Evolutionary conservation across 2,113 vertebrate genomes (phyloP), one percentile per base, ranked within the genome.

Genomic region (Hemichromis elongatus): DNA sequence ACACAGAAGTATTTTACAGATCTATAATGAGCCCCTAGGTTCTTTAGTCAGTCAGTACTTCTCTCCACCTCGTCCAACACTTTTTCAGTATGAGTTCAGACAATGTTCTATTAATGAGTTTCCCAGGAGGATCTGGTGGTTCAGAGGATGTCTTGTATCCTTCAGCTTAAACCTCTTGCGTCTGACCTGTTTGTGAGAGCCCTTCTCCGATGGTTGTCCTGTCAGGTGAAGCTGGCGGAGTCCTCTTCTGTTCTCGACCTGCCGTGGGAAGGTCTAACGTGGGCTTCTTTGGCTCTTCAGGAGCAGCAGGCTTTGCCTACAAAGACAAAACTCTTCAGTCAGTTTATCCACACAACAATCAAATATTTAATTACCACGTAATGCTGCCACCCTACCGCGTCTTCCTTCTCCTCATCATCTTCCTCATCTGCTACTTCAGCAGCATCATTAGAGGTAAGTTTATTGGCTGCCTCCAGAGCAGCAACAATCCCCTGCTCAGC

Each of bases 401-500:
- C 96, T 79, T 90, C 95, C 89, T 88, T 63, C 53, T 92, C 89
- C 0, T 96, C 95, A 3, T 96, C 96, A 2, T 96, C 97, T 1
- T 97, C 96, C 3, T 97, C 96, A 2, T 95, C 95, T 5, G 82
- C 95, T 0, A 33, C 81, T 55, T 89, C 95, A 19, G 93, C 78
- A 10, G 92, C 94, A 37, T 97, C 96, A 8, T 95, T 90, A 9
- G 96, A 90, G 47, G 95, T 94, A 28, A 99, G 94, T 59, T 96
- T 97, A 87, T 89, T 95, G 50, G 98, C 98, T 26, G 92, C 95
- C 90, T 97, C 97, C 82, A 99, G 91, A 57, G 97, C 95, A 3
- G 95, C 95, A 56, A 96, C 92, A 13, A 99, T 91, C 56, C 94
- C 95, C 59, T 96, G 95, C 66, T 96, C 95, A 1, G 92, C 94